Evolutionary conservation across 2,797 vertebrate genomes (phyloP).

Genomic region (Cynodonichthys magdalenae): DNA sequence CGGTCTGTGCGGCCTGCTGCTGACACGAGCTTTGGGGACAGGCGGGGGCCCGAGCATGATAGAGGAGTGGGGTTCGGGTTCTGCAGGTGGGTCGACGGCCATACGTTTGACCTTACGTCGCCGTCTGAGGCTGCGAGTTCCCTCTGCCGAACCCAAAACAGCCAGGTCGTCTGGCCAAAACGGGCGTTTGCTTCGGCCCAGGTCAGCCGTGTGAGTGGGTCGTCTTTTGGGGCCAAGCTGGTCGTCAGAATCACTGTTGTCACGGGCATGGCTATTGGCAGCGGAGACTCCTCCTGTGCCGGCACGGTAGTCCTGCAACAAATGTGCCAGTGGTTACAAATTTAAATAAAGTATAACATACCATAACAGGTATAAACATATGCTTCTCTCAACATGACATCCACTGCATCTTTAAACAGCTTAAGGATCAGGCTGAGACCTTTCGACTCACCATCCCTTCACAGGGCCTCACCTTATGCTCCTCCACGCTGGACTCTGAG

Average conservation of each 20-base stretch:
- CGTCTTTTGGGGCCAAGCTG: conserved; percentile 92
- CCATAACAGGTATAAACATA: too few relatives aligned
- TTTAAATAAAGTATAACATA: conserved; percentile 20
- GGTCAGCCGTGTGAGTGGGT: conserved; percentile 83
- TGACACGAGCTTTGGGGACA: conserved; percentile 83
- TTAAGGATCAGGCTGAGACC: neutral
- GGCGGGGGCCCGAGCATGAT: conserved; percentile 81
- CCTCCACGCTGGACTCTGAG: conserved; percentile 95
- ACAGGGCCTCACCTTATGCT: conserved; percentile 79
- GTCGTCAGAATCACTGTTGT: conserved; percentile 97
- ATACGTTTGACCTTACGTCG: conserved; percentile 96
- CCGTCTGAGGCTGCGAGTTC: conserved; percentile 88
- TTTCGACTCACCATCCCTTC: neutral
- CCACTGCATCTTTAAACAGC: neutral
- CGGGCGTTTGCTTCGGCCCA: conserved; percentile 87
- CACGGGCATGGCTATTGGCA: conserved; percentile 84
- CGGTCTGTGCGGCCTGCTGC: conserved; percentile 78
- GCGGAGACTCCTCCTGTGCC: conserved; percentile 76
- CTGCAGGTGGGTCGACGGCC: conserved; percentile 91
- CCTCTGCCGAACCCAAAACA: conserved; percentile 76
- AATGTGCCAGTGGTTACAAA: conserved; percentile 9
- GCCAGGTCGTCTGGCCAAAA: conserved; percentile 91
- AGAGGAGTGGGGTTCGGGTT: conserved; percentile 72
- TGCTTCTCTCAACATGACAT: too few relatives aligned
- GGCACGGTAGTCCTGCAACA: conserved; percentile 87